Conservation (phyloP, 1,140 invertebrate genomes). For the Musca domestica region DNA sequence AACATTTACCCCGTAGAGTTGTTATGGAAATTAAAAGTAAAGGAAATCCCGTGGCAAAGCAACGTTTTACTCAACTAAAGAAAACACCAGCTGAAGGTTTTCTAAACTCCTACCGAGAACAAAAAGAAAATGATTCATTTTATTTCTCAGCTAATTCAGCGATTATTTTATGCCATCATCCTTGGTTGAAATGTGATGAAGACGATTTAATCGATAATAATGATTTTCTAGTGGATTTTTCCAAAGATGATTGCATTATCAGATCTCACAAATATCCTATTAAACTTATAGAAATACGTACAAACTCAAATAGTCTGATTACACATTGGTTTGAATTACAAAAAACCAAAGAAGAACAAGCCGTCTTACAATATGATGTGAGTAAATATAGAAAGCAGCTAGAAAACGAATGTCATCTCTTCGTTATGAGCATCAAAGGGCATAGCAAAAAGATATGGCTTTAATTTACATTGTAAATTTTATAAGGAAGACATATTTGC, state of each 20-base stretch:
- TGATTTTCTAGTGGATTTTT: not conserved
- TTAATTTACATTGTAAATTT: no score
- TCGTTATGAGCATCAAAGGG: constrained; percentile 19
- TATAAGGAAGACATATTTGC: no score
- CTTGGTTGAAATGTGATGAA: not conserved
- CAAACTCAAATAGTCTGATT: constrained; percentile 41
- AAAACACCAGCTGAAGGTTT: constrained; percentile 54
- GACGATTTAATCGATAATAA: not conserved
- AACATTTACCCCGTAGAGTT: constrained; percentile 57
- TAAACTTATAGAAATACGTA: constrained; percentile 44
- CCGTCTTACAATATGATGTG: constrained; percentile 13
- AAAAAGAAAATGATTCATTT: constrained; percentile 46
- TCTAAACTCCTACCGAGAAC: constrained; percentile 56
- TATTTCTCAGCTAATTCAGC: constrained; percentile 47
- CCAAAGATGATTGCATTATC: not conserved
- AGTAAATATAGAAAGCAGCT: not conserved
- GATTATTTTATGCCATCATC: constrained; percentile 43
- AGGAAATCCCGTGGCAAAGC: constrained; percentile 38
- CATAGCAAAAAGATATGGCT: not conserved
- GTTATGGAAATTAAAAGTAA: constrained; percentile 55
- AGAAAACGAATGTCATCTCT: constrained; percentile 12
- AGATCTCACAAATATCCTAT: constrained; percentile 27
- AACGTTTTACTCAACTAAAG: constrained; percentile 58
- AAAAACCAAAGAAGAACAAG: not conserved
- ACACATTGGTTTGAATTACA: constrained; percentile 42